These are phyloP conservation scores for Drosophila erecta DNA, from an alignment of 1,140 invertebrate species.

Conservation along the genomic window DNA sequence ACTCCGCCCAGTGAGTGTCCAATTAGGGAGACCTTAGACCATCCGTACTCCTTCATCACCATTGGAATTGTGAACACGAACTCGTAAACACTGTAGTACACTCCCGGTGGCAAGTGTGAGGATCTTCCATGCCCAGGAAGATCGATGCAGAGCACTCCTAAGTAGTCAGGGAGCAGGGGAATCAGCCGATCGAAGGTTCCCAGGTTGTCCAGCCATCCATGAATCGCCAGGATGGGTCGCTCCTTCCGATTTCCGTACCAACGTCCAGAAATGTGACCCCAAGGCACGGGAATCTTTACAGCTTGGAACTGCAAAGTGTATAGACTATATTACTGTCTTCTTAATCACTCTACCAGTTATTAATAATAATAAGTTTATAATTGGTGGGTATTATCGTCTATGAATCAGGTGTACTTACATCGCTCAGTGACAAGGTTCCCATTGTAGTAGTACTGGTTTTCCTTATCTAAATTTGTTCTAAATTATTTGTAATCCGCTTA, in stretches of 20 bases:
- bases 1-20: slow-evolving; percentile 89
- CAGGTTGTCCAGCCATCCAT: slow-evolving; percentile 91
- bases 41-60: slow-evolving; percentile 88
- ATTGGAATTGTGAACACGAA: slow-evolving; percentile 86
- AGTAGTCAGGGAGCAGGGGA: slow-evolving; percentile 86
- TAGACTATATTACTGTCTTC: background rate
- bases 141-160: slow-evolving; percentile 88
- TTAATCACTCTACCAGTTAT: background rate
- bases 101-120: slow-evolving; percentile 86
- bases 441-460: slow-evolving; percentile 8
- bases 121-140: slow-evolving; percentile 90
- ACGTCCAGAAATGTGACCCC: slow-evolving; percentile 89
- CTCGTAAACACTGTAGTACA: slow-evolving; percentile 86
- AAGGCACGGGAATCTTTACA: slow-evolving; percentile 87
- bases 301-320: slow-evolving; percentile 84
- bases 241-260: slow-evolving; percentile 87
- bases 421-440: slow-evolving; percentile 55
- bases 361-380: background rate
- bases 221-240: slow-evolving; percentile 88
- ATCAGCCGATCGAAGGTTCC: slow-evolving; percentile 89
- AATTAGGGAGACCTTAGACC: slow-evolving; percentile 88
- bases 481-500: background rate
- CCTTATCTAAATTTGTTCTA: background rate
- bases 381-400: background rate
- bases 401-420: slow-evolving; percentile 44